A percentile compares a stretch with the other conserved stretches of the same genome.
Conservation (phyloP, 2,113 vertebrate species). For the Egretta garzetta region DNA sequence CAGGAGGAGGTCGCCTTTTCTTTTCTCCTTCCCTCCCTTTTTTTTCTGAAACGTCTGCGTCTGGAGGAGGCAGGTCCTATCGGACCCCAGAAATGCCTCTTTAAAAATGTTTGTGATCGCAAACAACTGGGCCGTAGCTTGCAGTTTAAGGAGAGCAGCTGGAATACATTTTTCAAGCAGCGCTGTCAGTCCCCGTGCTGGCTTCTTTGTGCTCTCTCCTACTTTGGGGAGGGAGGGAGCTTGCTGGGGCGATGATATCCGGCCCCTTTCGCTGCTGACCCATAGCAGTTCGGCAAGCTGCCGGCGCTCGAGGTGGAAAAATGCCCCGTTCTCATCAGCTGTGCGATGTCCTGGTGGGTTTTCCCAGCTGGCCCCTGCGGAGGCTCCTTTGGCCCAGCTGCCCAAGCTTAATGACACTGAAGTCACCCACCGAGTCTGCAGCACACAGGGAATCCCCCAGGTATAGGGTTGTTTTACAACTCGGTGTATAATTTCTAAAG, state of each 20-base stretch:
- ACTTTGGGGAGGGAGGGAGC: background rate
- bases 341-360: background rate
- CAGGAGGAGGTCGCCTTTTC: background rate
- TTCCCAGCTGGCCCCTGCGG: background rate
- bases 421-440: background rate
- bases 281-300: background rate
- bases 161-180: conserved; percentile 1
- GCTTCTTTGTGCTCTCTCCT: background rate
- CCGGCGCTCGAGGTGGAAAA: fast-evolving
- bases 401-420: background rate
- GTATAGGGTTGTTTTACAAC: background rate
- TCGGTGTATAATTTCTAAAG: background rate
- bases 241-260: background rate
- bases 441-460: background rate
- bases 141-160: conserved; percentile 4
- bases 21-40: background rate
- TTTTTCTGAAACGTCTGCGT: fast-evolving
- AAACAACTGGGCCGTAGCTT: background rate
- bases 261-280: background rate
- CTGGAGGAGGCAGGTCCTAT: background rate
- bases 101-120: background rate
- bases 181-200: background rate
- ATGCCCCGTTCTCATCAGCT: background rate
- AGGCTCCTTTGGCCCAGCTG: background rate
- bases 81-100: background rate